A percentile compares a stretch with the other conserved stretches of the same genome.
Conservation (phyloP, 2,888 invertebrate species). For the Lasioglossum morio region DNA sequence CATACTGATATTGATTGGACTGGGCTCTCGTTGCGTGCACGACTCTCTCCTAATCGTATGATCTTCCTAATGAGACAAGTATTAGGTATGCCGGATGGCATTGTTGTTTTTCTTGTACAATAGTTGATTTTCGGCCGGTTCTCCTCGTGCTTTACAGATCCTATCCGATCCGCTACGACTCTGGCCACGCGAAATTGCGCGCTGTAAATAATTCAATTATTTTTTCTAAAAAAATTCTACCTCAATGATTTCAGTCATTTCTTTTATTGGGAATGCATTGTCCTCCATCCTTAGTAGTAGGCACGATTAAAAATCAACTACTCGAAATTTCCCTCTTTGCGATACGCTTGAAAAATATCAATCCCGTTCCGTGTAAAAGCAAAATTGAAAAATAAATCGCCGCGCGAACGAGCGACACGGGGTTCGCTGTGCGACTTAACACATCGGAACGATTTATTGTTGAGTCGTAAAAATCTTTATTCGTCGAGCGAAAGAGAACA, state of each 20-base stretch:
- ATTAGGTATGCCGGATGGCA: conserved; percentile 14
- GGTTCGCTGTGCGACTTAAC: not conserved
- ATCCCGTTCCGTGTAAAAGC: not conserved
- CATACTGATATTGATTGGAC: conserved; percentile 67
- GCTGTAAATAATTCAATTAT: not conserved
- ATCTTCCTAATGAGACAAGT: conserved; percentile 52
- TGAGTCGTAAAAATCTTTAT: not conserved
- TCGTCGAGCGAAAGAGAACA: not conserved
- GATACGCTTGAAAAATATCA: not conserved
- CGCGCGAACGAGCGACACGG: not conserved
- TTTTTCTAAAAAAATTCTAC: not conserved
- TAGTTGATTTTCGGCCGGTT: not conserved
- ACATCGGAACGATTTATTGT: not conserved
- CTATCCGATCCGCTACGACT: not conserved
- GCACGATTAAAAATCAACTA: too few relatives aligned
- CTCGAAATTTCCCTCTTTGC: not conserved
- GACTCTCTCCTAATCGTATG: conserved; percentile 45
- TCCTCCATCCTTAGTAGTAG: too few relatives aligned
- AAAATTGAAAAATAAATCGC: not conserved
- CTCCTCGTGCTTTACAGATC: not conserved
- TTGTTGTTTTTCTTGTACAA: not conserved
- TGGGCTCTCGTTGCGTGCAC: conserved; percentile 55
- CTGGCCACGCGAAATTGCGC: not conserved
- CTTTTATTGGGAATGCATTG: too few relatives aligned
- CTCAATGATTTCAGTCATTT: too few relatives aligned